Evolutionary conservation across 2,888 invertebrate genomes (phyloP).

Genomic region (Sinopyrophorus schimmeli): DNA sequence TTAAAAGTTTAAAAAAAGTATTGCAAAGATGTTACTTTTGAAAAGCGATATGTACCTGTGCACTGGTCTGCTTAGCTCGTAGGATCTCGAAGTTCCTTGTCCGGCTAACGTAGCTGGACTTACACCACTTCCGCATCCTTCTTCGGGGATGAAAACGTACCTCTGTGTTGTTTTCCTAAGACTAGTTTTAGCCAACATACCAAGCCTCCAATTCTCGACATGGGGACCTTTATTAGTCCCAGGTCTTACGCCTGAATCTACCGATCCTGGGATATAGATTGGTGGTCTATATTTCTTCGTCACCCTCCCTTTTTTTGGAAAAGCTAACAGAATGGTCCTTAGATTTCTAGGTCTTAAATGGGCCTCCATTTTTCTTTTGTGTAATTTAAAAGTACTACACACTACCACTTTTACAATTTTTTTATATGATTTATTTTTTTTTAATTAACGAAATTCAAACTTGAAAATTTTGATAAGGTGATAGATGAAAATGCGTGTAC

Average conservation of each 20-base stretch:
- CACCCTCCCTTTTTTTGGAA: conserved; percentile 1
- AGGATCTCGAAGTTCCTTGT: conserved; percentile 16
- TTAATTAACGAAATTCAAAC: no score
- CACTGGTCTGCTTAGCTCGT: conserved; percentile 28
- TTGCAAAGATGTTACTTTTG: conserved; percentile 1
- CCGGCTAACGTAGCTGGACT: conserved; percentile 21
- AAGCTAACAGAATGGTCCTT: conserved; percentile 18
- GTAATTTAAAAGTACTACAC: no score
- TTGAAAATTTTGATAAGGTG: no score
- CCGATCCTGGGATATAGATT: conserved; percentile 4
- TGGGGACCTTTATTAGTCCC: conserved; percentile 3
- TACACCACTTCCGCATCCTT: conserved; percentile 17
- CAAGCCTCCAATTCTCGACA: conserved; percentile 36
- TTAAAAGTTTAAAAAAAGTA: no score
- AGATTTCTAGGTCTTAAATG: conserved; percentile 5
- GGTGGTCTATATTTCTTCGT: conserved; percentile 14
- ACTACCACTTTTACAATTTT: no score
- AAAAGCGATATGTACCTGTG: conserved; percentile 24
- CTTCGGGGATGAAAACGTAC: conserved; percentile 13
- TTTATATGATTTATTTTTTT: no score
- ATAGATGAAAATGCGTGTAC: no score
- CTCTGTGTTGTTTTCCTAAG: conserved; percentile 17
- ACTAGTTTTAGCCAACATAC: conserved; percentile 34
- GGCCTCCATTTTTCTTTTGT: conserved; percentile 2
- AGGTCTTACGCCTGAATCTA: conserved; percentile 7